A percentile compares a stretch with the other conserved stretches of the same genome.
These are phyloP conservation scores for Antheraea pernyi DNA, from an alignment of 1,140 invertebrate species.

Conservation along the genomic window DNA sequence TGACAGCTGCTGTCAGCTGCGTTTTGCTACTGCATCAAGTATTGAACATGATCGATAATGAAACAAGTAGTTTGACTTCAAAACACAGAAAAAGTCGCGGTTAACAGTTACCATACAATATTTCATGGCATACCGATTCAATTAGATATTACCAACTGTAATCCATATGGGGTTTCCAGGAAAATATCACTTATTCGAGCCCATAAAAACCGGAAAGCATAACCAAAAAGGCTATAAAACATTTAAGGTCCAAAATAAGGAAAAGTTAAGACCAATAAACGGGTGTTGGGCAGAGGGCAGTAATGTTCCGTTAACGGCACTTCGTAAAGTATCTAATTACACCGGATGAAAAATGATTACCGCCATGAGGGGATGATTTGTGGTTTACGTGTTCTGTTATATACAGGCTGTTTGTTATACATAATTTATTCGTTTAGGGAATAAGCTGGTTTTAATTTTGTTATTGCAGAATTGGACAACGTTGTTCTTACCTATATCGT, in stretches of 20 bases:
- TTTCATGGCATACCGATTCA: no score
- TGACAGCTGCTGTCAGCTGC: no score
- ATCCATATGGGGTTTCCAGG: background rate
- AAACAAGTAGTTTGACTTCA: no score
- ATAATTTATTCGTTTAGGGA: background rate
- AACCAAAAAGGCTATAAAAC: slow-evolving; percentile 6
- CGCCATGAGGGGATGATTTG: slow-evolving; percentile 12
- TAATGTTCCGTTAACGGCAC: slow-evolving; percentile 13
- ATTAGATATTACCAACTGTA: no score
- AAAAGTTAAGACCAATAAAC: slow-evolving; percentile 12
- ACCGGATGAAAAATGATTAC: slow-evolving; percentile 23
- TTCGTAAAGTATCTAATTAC: slow-evolving; percentile 21
- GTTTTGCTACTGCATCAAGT: no score
- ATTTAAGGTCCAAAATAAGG: slow-evolving; percentile 11
- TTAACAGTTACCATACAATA: no score
- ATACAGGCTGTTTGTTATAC: background rate
- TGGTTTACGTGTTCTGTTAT: background rate
- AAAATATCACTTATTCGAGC: background rate
- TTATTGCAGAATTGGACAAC: background rate
- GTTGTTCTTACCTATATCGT: no score
- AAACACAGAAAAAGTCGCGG: no score
- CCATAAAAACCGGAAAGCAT: background rate
- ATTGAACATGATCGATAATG: no score
- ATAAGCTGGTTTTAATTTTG: background rate
- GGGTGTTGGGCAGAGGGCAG: background rate